Evolutionary conservation across 2,888 invertebrate genomes (phyloP), one percentile per base, ranked within the genome.

Genomic region (Theodoxus fluviatilis): DNA sequence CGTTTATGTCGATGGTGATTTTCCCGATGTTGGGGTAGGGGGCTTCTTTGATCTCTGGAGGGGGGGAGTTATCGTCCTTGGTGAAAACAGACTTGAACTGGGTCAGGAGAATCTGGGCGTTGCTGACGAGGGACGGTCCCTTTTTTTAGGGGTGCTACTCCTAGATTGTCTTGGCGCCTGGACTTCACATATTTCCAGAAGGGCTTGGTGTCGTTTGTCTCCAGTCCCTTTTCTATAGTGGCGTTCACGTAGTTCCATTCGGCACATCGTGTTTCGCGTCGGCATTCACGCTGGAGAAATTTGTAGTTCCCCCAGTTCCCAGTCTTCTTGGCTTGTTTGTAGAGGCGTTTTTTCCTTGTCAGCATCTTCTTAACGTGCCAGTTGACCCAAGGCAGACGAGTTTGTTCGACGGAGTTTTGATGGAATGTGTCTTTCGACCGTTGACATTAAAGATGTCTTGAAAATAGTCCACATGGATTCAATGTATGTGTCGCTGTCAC

Each of bases 21-120:
- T 15, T n/a, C 1, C 6, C 22, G 18, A 63, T 63, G n/a, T n/a
- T 18, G 18, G 57, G 25, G n/a, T n/a, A n/a, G n/a, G 35, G 38
- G 1, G 25, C n/a, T 18, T 37, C 15, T 37, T n/a, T 63, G 4
- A 38, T 4, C 12, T 15, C 9, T n/a, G 63, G 63, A 18, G 40
- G 35, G 3, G 40, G n/a, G 12, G 3, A 25, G 63, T n/a, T 35
- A 25, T 37, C 28, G 18, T 37, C 38, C n/a, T 63, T 63, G 25
- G 63, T 63, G 38, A 63, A 63, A 7, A 63, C 63, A n/a, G 63
- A 63, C 31, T 63, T 63, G 63, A 63, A 63, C 35, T 52, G 38
- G 49, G 63, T n/a, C 64, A 69, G 69, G 69, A 69, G 40, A 69
- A 69, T 28, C 22, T 55, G 2, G 64, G 35, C 31, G 52, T 69